Conservation (phyloP, 1,140 invertebrate species). For the Formica exsecta region DNA sequence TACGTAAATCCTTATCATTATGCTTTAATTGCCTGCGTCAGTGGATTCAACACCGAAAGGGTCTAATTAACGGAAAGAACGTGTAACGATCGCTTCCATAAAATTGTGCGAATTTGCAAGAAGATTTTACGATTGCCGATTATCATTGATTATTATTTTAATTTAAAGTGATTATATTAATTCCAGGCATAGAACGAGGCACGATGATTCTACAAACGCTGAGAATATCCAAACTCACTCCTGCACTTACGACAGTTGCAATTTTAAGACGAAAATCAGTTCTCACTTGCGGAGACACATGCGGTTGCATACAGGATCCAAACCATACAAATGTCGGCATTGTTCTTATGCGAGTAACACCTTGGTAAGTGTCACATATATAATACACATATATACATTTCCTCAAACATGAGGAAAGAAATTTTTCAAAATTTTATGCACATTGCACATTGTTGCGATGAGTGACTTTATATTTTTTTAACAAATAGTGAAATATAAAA, state of each 20-base stretch:
- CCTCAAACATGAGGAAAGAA: too few relatives aligned
- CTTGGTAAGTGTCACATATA: constrained; percentile 86
- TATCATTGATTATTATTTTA: constrained; percentile 1
- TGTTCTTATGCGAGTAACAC: constrained; percentile 93
- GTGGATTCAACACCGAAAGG: constrained; percentile 26
- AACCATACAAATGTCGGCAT: constrained; percentile 95
- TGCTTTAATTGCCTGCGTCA: constrained; percentile 55
- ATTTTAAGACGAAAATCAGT: constrained; percentile 89
- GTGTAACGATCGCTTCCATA: constrained; percentile 32
- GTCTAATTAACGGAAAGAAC: constrained; percentile 54
- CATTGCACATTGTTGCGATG: too few relatives aligned
- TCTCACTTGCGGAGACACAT: constrained; percentile 93
- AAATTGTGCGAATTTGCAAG: constrained; percentile 21
- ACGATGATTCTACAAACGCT: constrained; percentile 64
- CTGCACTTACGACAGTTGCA: constrained; percentile 86
- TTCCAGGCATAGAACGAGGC: constrained; percentile 82
- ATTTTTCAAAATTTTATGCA: too few relatives aligned
- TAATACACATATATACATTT: too few relatives aligned
- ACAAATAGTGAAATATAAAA: too few relatives aligned
- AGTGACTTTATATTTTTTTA: too few relatives aligned
- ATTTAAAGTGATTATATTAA: constrained; percentile 28
- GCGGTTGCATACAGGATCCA: constrained; percentile 92
- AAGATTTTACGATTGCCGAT: constrained; percentile 31
- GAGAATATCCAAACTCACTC: constrained; percentile 57
- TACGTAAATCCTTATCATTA: constrained; percentile 60